These are phyloP conservation scores for Scelioninae gen. 2 DNA, from an alignment of 2,888 invertebrate species.

Conservation along the genomic window DNA sequence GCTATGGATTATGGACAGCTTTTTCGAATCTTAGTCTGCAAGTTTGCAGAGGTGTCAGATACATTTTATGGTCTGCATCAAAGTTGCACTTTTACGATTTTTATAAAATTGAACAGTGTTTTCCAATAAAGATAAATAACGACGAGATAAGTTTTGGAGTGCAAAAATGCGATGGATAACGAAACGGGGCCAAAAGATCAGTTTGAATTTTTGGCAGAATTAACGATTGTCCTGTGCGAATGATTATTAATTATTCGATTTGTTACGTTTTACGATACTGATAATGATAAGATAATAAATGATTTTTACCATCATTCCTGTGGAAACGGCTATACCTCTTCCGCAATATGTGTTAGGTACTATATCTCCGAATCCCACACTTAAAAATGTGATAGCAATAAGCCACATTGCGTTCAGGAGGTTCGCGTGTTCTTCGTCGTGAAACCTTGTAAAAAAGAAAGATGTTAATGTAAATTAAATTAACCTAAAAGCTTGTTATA, in stretches of 20 bases:
- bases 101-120: constrained; percentile 18
- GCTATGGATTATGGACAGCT: constrained; percentile 27
- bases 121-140: constrained; percentile 32
- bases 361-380: constrained; percentile 99
- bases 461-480: constrained; percentile 51
- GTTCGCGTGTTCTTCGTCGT: constrained; percentile 99
- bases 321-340: constrained; percentile 98
- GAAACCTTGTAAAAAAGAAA: constrained; percentile 83
- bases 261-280: no score
- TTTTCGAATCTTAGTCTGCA: constrained; percentile 25
- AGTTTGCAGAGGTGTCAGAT: constrained; percentile 11
- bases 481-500: constrained; percentile 42
- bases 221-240: no score
- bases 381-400: constrained; percentile 99
- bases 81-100: constrained; percentile 19
- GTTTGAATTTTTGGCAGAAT: no score
- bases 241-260: no score
- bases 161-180: no score
- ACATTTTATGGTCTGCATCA: constrained; percentile 17
- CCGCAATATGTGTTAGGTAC: constrained; percentile 99
- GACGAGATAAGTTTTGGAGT: background rate
- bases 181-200: no score
- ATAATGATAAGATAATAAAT: no score
- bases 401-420: constrained; percentile 99
- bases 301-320: constrained; percentile 97